Evolutionary conservation across 2,888 invertebrate species (phyloP).

Genomic region (Amblyteles armatorius): DNA sequence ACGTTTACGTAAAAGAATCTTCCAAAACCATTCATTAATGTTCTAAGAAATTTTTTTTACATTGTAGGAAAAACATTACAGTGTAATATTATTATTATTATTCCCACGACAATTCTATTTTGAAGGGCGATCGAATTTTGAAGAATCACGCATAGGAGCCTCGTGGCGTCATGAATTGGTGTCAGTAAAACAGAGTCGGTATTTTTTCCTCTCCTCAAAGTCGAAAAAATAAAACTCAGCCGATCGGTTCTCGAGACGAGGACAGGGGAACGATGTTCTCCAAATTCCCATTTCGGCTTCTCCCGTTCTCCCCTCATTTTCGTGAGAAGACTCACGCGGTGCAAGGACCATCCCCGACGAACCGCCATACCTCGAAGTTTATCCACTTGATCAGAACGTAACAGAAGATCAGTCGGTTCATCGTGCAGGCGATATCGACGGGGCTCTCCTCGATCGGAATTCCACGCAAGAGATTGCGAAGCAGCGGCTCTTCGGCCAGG

Average conservation of each 20-base stretch:
- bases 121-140: too few relatives aligned
- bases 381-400: slow-evolving; percentile 78
- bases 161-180: too few relatives aligned
- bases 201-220: too few relatives aligned
- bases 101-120: too few relatives aligned
- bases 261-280: neutral
- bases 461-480: slow-evolving; percentile 75
- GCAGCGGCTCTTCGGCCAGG: slow-evolving; percentile 71
- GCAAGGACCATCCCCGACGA: slow-evolving; percentile 70
- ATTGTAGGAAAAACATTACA: too few relatives aligned
- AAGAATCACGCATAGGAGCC: too few relatives aligned
- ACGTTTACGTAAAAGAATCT: too few relatives aligned
- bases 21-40: too few relatives aligned
- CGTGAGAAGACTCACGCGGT: slow-evolving; percentile 56
- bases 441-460: slow-evolving; percentile 70
- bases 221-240: too few relatives aligned
- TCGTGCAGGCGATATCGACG: slow-evolving; percentile 74
- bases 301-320: neutral
- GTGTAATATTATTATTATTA: too few relatives aligned
- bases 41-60: too few relatives aligned
- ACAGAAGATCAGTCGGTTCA: slow-evolving; percentile 77
- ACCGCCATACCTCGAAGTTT: slow-evolving; percentile 76
- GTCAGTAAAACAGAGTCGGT: too few relatives aligned
- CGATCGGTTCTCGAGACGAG: neutral
- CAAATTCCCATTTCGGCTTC: neutral